A percentile compares a stretch with the other conserved stretches of the same genome.
phyloP scores from a whole-genome alignment of 2,113 vertebrate genomes.

The Climacteris rufus region DNA sequence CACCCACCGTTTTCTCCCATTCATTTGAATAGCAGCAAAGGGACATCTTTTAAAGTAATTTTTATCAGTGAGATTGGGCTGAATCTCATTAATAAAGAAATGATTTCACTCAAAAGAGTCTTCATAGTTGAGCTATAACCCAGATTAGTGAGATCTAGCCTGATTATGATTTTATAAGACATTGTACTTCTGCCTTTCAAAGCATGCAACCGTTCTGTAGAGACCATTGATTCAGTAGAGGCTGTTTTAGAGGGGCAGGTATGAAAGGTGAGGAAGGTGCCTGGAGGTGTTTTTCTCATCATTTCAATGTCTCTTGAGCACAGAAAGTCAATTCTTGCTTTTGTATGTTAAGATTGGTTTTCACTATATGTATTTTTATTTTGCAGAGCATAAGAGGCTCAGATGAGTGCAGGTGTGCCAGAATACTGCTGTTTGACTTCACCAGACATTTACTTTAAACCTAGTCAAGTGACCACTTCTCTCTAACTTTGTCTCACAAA shows the following conservation, averaged over 20 bases:
- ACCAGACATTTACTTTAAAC: not conserved
- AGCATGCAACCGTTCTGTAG: not conserved
- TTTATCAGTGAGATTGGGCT: constrained; percentile 73
- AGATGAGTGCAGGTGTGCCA: not conserved
- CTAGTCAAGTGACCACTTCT: constrained; percentile 5
- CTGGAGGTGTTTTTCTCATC: not conserved
- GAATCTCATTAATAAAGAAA: constrained; percentile 81
- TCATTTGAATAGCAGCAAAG: constrained; percentile 80
- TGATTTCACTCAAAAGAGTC: constrained; percentile 74
- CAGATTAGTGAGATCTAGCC: constrained; percentile 67
- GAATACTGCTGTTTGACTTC: not conserved
- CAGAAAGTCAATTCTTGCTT: not conserved
- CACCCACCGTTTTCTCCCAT: constrained; percentile 75
- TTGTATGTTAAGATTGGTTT: not conserved
- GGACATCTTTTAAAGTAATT: constrained; percentile 75
- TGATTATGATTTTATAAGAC: constrained; percentile 70
- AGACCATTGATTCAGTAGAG: not conserved
- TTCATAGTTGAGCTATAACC: constrained; percentile 70
- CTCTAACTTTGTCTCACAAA: not conserved
- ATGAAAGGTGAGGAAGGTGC: not conserved
- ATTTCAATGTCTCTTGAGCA: not conserved
- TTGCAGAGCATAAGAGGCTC: not conserved
- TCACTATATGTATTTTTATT: constrained; percentile 1
- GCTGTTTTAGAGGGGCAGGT: not conserved
- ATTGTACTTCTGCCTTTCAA: constrained; percentile 10